Evolutionary conservation across 2,113 vertebrate species (phyloP).

Genomic region (Columbina picui): DNA sequence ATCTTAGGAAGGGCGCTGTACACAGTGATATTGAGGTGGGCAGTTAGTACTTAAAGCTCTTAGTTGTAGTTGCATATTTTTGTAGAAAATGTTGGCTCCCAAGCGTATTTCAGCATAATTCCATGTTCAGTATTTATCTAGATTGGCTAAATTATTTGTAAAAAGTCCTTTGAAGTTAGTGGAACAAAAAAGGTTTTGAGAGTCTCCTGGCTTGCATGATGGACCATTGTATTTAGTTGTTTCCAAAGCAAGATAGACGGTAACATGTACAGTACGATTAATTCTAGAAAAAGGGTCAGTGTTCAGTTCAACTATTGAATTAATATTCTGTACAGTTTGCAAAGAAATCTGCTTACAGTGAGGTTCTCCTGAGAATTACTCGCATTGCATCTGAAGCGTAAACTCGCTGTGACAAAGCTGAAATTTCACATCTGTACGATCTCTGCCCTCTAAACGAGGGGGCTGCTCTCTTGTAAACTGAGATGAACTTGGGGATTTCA

Average conservation of each 20-base stretch:
- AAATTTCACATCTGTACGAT: not conserved
- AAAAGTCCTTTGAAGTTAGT: constrained; percentile 47
- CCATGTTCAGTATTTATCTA: constrained; percentile 38
- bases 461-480: not conserved
- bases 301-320: not conserved
- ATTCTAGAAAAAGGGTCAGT: not conserved
- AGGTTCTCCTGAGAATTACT: constrained; percentile 17
- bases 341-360: constrained; percentile 8
- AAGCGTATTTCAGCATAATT: not conserved
- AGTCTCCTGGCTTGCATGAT: constrained; percentile 46
- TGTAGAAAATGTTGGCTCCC: not conserved
- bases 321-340: constrained; percentile 19
- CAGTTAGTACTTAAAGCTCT: constrained; percentile 33
- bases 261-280: constrained; percentile 13
- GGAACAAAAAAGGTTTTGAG: constrained; percentile 45
- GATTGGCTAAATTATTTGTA: constrained; percentile 57
- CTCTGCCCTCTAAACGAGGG: not conserved
- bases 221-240: constrained; percentile 59
- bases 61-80: constrained; percentile 13
- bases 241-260: constrained; percentile 39
- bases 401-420: not conserved
- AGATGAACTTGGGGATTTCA: not conserved
- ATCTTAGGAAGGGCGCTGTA: not conserved
- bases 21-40: not conserved
- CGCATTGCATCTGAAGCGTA: not conserved